Conservation (phyloP, 2,113 vertebrate species). For the Amblyornis subalaris region DNA sequence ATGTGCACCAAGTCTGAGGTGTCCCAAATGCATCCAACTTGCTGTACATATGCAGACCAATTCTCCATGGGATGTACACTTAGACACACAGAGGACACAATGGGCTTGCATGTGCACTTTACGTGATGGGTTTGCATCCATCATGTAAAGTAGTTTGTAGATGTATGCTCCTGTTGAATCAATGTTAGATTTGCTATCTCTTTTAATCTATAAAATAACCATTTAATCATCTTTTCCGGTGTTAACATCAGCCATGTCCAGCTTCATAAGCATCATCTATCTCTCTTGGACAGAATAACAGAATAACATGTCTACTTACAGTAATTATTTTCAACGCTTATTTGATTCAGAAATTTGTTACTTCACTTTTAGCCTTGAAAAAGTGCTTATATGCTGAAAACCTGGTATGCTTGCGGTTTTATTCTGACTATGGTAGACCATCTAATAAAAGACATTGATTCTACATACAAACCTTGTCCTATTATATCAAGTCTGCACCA, state of each 20-base stretch:
- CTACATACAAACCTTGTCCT: background rate
- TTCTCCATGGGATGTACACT: background rate
- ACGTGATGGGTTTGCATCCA: background rate
- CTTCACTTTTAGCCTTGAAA: background rate
- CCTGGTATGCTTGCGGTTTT: background rate
- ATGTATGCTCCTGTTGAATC: background rate
- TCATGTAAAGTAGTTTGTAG: background rate
- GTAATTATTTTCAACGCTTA: background rate
- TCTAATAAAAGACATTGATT: background rate
- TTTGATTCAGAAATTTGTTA: background rate
- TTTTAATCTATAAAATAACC: background rate
- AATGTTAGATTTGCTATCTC: background rate
- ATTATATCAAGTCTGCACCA: background rate
- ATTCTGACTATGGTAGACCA: background rate
- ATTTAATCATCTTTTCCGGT: background rate
- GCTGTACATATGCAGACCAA: background rate
- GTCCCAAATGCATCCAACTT: background rate
- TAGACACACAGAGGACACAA: background rate
- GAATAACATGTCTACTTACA: background rate
- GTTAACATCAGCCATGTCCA: background rate
- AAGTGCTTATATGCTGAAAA: background rate
- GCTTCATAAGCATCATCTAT: background rate
- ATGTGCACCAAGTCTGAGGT: background rate
- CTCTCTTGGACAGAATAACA: background rate
- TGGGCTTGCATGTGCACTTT: background rate